These are phyloP conservation scores for Altica lythri DNA, from an alignment of 2,888 invertebrate species.

Conservation along the genomic window DNA sequence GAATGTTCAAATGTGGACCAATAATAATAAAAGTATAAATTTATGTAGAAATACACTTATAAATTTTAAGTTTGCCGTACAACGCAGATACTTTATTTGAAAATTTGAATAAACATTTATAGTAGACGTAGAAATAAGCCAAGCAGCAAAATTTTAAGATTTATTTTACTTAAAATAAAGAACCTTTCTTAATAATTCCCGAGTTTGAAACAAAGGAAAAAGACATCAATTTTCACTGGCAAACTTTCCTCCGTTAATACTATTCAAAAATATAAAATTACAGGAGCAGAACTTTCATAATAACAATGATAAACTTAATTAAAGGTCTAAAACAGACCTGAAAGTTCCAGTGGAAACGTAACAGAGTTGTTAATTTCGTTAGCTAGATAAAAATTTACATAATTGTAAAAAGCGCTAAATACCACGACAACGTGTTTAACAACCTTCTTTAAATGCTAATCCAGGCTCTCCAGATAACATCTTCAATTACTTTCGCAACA, in stretches of 20 bases:
- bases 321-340: slow-evolving; percentile 29
- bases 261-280: slow-evolving; percentile 38
- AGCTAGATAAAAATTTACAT: slow-evolving; percentile 42
- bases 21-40: too few relatives aligned
- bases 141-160: too few relatives aligned
- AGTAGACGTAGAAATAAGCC: too few relatives aligned
- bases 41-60: too few relatives aligned
- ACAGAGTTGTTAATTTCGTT: slow-evolving; percentile 39
- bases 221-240: not conserved
- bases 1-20: too few relatives aligned
- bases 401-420: slow-evolving; percentile 40
- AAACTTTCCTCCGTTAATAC: slow-evolving; percentile 34
- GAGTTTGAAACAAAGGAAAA: not conserved
- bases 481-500: slow-evolving; percentile 36
- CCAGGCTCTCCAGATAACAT: slow-evolving; percentile 33
- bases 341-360: slow-evolving; percentile 23
- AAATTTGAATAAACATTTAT: too few relatives aligned
- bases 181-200: not conserved
- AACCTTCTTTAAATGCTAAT: slow-evolving; percentile 40
- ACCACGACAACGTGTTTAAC: slow-evolving; percentile 36
- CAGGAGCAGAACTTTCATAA: slow-evolving; percentile 30
- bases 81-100: too few relatives aligned
- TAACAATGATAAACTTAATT: slow-evolving; percentile 40
- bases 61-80: too few relatives aligned
- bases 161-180: too few relatives aligned